Evolutionary conservation across 2,797 vertebrate genomes (phyloP), one percentile per base, ranked within the genome.

Genomic region (Mus minutoides): DNA sequence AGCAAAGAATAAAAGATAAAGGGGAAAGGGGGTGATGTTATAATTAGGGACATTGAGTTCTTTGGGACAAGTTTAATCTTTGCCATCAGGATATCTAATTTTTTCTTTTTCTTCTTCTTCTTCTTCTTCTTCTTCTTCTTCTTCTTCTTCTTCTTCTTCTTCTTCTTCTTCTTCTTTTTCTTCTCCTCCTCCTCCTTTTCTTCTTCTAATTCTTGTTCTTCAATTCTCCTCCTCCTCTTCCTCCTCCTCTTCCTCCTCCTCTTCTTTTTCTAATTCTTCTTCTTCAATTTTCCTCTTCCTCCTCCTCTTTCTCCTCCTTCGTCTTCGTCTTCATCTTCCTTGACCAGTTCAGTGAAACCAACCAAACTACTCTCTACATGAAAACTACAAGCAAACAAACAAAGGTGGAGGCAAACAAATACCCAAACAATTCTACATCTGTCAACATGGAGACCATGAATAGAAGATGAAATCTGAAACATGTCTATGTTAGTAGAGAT

Each of bases 291-390:
- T 46, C 43, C 43, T 46, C 43, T 46, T 62, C 21, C 22, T 2
- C 17, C 14, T 56, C 6, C 26, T 62, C 24, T 62, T 62, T 62
- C 24, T 62, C 1, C 19, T 60, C 26, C 3, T 60, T 10, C 9
- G 9, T 26, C 29, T 64, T 22, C 56, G 10, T 26, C 9, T 60
- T 9, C 34, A 11, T 49, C 10, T 49, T 49, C 34, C 52, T 76
- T 87, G 52, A 43, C 52, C 17, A 84, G 22, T 92, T 96, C 46
- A 75, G 76, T 88, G 40, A 94, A 91, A 78, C 52, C 16, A 60
- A 6, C 94, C 85, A 92, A 24, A 80, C 11, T 21, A 3, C 37
- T 91, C 76, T 95, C 79, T 80, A 75, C 40, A 78, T 88, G 60
- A 84, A 88, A 76, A 76, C 3, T 24, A 54, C 24, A 87, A 10